These are phyloP conservation scores for Iphiclides podalirius DNA, from an alignment of 2,888 invertebrate genomes.

Conservation along the genomic window DNA sequence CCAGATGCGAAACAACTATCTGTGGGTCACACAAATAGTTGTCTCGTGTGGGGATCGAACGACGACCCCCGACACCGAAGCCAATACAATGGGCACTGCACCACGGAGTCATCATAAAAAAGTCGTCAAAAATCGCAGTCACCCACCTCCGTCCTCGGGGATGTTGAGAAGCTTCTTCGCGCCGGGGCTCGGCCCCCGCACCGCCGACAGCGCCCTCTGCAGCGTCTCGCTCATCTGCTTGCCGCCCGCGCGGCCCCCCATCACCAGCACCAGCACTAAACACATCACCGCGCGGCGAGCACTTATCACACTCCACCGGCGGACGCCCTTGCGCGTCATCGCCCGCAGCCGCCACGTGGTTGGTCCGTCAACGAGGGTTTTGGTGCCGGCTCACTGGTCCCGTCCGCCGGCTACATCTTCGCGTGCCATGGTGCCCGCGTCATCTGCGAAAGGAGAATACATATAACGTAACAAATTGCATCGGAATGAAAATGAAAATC, in stretches of 20 bases:
- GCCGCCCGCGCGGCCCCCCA: conserved; percentile 47
- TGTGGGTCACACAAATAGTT: no score
- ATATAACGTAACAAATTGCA: no score
- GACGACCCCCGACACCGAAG: no score
- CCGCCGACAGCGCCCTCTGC: conserved; percentile 75
- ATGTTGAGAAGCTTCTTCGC: conserved; percentile 77
- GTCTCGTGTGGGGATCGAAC: no score
- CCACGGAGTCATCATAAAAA: no score
- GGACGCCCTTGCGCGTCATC: conserved; percentile 51
- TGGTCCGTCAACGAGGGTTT: conserved; percentile 19
- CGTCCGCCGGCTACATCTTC: conserved; percentile 37
- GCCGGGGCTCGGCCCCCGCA: conserved; percentile 73
- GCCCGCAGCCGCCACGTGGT: conserved; percentile 39
- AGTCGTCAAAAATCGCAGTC: no score
- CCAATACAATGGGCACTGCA: no score
- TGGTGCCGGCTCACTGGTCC: no score
- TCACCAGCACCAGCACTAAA: conserved; percentile 51
- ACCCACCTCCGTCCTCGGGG: conserved; percentile 76
- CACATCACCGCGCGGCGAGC: conserved; percentile 49
- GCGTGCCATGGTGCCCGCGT: conserved; percentile 1
- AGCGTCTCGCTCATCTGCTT: conserved; percentile 78
- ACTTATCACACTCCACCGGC: conserved; percentile 49
- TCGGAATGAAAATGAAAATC: no score
- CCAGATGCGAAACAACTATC: no score
- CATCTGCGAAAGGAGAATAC: conserved; percentile 45